Percentiles rank a stretch among this genome's conserved stretches.
phyloP scores from a whole-genome alignment of 2,797 vertebrate genomes.

The Semaprochilodus insignis region DNA sequence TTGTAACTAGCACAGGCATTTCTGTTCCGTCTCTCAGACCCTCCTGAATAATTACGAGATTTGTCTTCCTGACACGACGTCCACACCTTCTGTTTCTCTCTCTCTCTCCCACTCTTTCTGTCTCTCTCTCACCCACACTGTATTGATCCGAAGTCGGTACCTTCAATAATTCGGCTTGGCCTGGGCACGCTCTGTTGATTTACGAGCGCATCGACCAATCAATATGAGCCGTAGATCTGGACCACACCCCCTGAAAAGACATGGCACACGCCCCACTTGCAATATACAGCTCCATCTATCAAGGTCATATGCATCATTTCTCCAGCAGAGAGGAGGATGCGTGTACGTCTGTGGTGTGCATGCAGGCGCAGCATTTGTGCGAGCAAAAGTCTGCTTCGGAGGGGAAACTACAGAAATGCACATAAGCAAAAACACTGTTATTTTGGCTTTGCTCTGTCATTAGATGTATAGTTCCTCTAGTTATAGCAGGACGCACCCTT shows the following conservation, averaged over 20 bases:
- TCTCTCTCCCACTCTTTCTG: background rate
- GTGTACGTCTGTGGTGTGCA: background rate
- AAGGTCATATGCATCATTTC: slow-evolving; percentile 40
- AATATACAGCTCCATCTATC: slow-evolving; percentile 35
- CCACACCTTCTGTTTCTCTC: background rate
- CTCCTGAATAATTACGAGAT: background rate
- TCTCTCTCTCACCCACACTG: background rate
- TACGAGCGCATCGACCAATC: slow-evolving; percentile 68
- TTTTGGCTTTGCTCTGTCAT: slow-evolving; percentile 46
- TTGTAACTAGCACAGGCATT: background rate
- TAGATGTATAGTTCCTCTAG: slow-evolving; percentile 50
- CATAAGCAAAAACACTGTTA: background rate
- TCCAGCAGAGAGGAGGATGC: background rate
- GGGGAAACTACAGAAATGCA: slow-evolving; percentile 11
- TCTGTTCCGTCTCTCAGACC: background rate
- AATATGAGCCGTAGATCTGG: slow-evolving; percentile 57
- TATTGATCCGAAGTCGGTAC: background rate
- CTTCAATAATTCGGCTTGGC: slow-evolving; percentile 8
- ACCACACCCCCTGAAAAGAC: slow-evolving; percentile 23
- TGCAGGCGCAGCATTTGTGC: slow-evolving; percentile 9
- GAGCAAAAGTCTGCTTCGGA: slow-evolving; percentile 20
- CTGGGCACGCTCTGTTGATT: slow-evolving; percentile 35
- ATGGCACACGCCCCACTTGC: slow-evolving; percentile 35
- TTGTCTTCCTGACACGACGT: background rate
- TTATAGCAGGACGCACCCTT: slow-evolving; percentile 41